phyloP scores from a whole-genome alignment of 2,888 invertebrate species.

The Agrochola macilenta region DNA sequence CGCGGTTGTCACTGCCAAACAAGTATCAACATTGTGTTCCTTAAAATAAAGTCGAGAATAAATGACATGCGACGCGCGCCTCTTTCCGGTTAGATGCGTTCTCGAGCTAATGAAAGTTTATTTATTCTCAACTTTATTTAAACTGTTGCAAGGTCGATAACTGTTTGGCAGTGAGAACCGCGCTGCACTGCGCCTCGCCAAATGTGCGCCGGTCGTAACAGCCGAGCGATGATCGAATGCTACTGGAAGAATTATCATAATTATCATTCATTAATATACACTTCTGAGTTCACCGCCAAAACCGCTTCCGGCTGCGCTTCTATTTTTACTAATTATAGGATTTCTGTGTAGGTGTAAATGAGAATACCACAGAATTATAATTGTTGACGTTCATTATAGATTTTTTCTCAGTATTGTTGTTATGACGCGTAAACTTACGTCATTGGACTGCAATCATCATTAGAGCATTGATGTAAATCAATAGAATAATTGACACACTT shows the following conservation, averaged over 20 bases:
- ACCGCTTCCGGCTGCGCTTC: slow-evolving; percentile 1
- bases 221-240: neutral
- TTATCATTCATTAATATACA: slow-evolving; percentile 12
- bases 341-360: slow-evolving; percentile 21
- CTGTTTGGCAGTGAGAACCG: neutral
- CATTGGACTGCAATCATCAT: slow-evolving; percentile 20
- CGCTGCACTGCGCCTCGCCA: neutral
- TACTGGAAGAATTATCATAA: slow-evolving; percentile 20
- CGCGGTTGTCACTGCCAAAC: neutral
- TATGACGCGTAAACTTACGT: slow-evolving; percentile 25
- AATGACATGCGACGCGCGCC: neutral
- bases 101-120: neutral
- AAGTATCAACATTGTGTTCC: neutral
- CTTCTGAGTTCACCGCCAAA: slow-evolving; percentile 24
- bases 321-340: slow-evolving; percentile 3
- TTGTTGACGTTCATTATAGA: slow-evolving; percentile 13
- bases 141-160: neutral
- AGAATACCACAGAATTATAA: slow-evolving; percentile 20
- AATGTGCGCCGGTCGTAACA: neutral
- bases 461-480: too few relatives aligned
- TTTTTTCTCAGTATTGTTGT: slow-evolving; percentile 32
- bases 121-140: neutral
- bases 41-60: neutral
- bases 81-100: neutral
- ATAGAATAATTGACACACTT: slow-evolving; percentile 36